Evolutionary conservation across 1,140 invertebrate species (phyloP).

Genomic region (Coelopa frigida): DNA sequence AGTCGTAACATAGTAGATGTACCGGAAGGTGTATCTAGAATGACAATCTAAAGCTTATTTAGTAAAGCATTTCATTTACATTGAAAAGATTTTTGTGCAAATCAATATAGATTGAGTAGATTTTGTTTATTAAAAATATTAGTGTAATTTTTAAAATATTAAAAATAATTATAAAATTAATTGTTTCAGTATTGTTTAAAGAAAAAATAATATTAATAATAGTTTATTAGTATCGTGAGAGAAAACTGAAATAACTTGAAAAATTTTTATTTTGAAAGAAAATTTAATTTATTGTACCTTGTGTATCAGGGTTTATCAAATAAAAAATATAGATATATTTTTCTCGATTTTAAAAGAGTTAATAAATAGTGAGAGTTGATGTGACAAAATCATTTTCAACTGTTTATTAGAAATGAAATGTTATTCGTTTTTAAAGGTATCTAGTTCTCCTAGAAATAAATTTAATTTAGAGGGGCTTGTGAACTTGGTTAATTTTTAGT

Average conservation of each 20-base stretch:
- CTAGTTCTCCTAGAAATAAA: constrained; percentile 57
- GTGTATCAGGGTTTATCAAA: constrained; percentile 59
- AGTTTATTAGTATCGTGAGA: constrained; percentile 46
- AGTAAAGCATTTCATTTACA: constrained; percentile 53
- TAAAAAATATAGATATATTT: constrained; percentile 44
- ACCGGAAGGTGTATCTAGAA: constrained; percentile 59
- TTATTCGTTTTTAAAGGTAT: constrained; percentile 56
- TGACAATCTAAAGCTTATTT: constrained; percentile 50
- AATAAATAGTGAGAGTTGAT: constrained; percentile 52
- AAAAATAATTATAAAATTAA: constrained; percentile 32
- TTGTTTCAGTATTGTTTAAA: constrained; percentile 46
- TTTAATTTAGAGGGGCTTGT: constrained; percentile 48
- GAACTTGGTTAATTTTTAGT: constrained; percentile 44
- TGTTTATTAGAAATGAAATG: constrained; percentile 53
- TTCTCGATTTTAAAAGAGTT: constrained; percentile 53
- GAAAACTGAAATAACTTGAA: constrained; percentile 35
- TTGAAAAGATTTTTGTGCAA: constrained; percentile 47
- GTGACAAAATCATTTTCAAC: constrained; percentile 52
- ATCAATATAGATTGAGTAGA: constrained; percentile 46
- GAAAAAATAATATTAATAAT: constrained; percentile 45
- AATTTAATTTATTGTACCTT: constrained; percentile 55
- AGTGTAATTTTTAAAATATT: constrained; percentile 24
- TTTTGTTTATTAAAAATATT: constrained; percentile 43
- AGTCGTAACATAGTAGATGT: too few species aligned
- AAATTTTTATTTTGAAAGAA: constrained; percentile 47